A percentile compares a stretch with the other conserved stretches of the same genome.
phyloP scores from a whole-genome alignment of 2,888 invertebrate species.

The Amblyjoppa fuscipennis region DNA sequence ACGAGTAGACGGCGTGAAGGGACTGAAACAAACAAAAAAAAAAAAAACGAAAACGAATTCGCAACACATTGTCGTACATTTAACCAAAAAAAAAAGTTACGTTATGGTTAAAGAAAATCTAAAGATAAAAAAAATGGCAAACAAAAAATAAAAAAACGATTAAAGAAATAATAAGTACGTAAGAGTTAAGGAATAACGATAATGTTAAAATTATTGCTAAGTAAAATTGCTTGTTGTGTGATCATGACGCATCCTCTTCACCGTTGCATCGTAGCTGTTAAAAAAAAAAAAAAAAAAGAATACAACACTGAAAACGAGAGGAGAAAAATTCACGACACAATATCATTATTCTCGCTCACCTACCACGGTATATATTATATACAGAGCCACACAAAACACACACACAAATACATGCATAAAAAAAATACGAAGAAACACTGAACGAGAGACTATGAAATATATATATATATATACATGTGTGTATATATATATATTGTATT shows the following conservation, averaged over 20 bases:
- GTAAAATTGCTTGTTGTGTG: slow-evolving; percentile 75
- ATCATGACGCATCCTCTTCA: slow-evolving; percentile 72
- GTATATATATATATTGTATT: slow-evolving; percentile 30
- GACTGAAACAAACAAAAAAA: background rate
- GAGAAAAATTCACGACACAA: slow-evolving; percentile 22
- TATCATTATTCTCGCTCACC: slow-evolving; percentile 61
- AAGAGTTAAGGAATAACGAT: slow-evolving; percentile 66
- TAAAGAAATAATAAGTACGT: slow-evolving; percentile 52
- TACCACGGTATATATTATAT: slow-evolving; percentile 43
- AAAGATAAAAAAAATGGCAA: slow-evolving; percentile 36
- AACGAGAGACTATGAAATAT: slow-evolving; percentile 53
- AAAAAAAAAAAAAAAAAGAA: slow-evolving; percentile 18
- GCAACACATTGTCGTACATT: slow-evolving; percentile 35
- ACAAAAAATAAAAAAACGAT: background rate
- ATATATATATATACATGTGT: background rate
- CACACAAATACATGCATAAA: slow-evolving; percentile 26
- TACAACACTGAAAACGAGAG: slow-evolving; percentile 8
- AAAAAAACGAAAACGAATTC: slow-evolving; percentile 28
- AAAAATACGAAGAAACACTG: slow-evolving; percentile 52
- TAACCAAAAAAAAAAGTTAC: slow-evolving; percentile 12
- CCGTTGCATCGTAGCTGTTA: slow-evolving; percentile 69
- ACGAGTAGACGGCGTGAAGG: slow-evolving; percentile 23
- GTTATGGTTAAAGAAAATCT: slow-evolving; percentile 56
- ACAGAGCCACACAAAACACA: slow-evolving; percentile 17
- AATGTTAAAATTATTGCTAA: slow-evolving; percentile 72